Conservation (phyloP, 1,140 invertebrate genomes). For the Drosophila tsacasi region DNA sequence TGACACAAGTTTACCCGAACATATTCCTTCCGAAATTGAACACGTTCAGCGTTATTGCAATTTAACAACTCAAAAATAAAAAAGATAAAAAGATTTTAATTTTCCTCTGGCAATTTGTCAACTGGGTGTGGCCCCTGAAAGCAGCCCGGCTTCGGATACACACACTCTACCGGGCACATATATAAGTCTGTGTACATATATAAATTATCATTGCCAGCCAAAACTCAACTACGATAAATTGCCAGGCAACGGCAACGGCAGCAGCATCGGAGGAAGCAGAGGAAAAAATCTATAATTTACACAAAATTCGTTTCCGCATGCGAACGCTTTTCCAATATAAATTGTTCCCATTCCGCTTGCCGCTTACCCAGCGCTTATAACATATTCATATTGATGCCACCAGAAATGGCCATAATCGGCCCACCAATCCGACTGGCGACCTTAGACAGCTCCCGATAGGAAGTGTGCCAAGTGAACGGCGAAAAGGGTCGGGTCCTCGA, state of each 20-base stretch:
- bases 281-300: slow-evolving; percentile 79
- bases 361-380: slow-evolving; percentile 34
- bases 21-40: slow-evolving; percentile 6
- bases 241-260: slow-evolving; percentile 60
- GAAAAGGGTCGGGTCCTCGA: slow-evolving; percentile 15
- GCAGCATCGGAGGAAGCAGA: slow-evolving; percentile 28
- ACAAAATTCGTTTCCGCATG: slow-evolving; percentile 78
- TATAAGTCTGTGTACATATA: slow-evolving; percentile 34
- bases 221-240: slow-evolving; percentile 80
- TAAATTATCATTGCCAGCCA: slow-evolving; percentile 78
- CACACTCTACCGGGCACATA: slow-evolving; percentile 13
- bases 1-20: slow-evolving; percentile 12
- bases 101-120: slow-evolving; percentile 74
- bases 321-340: slow-evolving; percentile 58
- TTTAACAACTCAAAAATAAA: slow-evolving; percentile 42
- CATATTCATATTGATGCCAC: slow-evolving; percentile 64
- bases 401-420: slow-evolving; percentile 63
- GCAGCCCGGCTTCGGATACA: slow-evolving; percentile 21
- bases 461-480: slow-evolving; percentile 52
- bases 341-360: slow-evolving; percentile 45
- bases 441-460: slow-evolving; percentile 56
- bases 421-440: slow-evolving; percentile 29
- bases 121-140: slow-evolving; percentile 58
- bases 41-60: slow-evolving; percentile 24
- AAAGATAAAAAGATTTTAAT: slow-evolving; percentile 33